Evolutionary conservation across 1,140 invertebrate species (phyloP), one percentile per base, ranked within the genome.

Genomic region (Galleria mellonella): DNA sequence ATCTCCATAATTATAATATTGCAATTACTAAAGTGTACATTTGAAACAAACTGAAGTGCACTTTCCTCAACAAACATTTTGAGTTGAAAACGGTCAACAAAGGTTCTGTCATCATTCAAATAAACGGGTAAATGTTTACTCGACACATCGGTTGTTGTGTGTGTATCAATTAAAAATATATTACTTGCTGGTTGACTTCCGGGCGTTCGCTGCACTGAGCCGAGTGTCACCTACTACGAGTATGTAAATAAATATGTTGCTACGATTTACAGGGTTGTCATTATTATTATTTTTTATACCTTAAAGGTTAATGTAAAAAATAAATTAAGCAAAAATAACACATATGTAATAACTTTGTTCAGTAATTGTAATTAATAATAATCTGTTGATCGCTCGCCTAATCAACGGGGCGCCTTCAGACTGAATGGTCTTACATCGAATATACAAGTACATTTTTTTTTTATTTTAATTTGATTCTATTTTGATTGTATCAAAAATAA

Each of bases 141-240:
- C 64, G 62, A 78, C 77, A 76, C 75, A 70, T 83, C 62, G 73
- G 64, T 43, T 55, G 64, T 49, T 69, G 71, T 67, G 65, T 67
- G 65, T 74, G 73, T 72, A 76, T 73, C 77, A 78, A 82, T 82
- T 84, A 82, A 82, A 83, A 76, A 82, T 76, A 75, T 77, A 79
- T 77, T 72, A 73, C 71, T 69, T 55, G 56, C 55, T 45, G 62
- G 51, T 53, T 66, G 54, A 64, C 55, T 68, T 67, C 63, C 68
- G 65, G 43, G 51, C 46, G 38, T 44, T 32, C 53, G 48, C 33
- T 49, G 28, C 55, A 40, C 38, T 57, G 38, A 17, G 35, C 35
- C 35, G 35, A 23, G 6, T 23, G 17, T 23, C 17, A 6, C 17
- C 17, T 23, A 23, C 17, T 23, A 23, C 17, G 2, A 23, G 2